These are phyloP conservation scores for Stegastes partitus DNA, from an alignment of 2,113 vertebrate species.

Conservation along the genomic window DNA sequence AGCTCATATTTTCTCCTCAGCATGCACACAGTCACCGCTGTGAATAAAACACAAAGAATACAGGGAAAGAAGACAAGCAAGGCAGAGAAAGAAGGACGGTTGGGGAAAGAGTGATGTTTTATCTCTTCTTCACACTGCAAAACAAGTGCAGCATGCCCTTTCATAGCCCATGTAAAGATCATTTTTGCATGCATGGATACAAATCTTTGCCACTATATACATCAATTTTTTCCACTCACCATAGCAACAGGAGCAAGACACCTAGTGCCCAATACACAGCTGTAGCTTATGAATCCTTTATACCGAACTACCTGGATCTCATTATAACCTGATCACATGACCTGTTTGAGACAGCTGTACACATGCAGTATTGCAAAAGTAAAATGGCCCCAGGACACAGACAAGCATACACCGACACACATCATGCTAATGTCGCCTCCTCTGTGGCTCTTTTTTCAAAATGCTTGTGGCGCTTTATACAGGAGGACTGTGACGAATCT, in stretches of 20 bases:
- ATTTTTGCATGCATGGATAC: background rate
- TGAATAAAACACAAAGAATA: slow-evolving; percentile 18
- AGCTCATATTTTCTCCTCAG: slow-evolving; percentile 55
- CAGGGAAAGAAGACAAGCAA: slow-evolving; percentile 29
- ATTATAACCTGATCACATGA: slow-evolving; percentile 53
- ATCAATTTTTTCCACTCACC: slow-evolving; percentile 21
- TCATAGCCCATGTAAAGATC: background rate
- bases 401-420: slow-evolving; percentile 43
- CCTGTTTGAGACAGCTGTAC: slow-evolving; percentile 50
- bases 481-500: slow-evolving; percentile 58
- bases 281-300: slow-evolving; percentile 53
- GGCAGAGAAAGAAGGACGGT: slow-evolving; percentile 7
- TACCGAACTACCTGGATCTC: slow-evolving; percentile 49
- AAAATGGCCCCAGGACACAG: slow-evolving; percentile 48
- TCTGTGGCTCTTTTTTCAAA: slow-evolving; percentile 49
- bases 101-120: slow-evolving; percentile 33
- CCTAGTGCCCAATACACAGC: slow-evolving; percentile 6
- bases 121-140: background rate
- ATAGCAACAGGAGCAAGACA: slow-evolving; percentile 42
- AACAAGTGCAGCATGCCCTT: background rate
- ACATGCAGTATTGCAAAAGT: slow-evolving; percentile 38
- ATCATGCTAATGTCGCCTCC: slow-evolving; percentile 60
- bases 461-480: slow-evolving; percentile 62
- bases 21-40: slow-evolving; percentile 47
- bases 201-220: background rate